Evolutionary conservation across 1,140 invertebrate genomes (phyloP), one percentile per base, ranked within the genome.

Genomic region (Ceratitis capitata): DNA sequence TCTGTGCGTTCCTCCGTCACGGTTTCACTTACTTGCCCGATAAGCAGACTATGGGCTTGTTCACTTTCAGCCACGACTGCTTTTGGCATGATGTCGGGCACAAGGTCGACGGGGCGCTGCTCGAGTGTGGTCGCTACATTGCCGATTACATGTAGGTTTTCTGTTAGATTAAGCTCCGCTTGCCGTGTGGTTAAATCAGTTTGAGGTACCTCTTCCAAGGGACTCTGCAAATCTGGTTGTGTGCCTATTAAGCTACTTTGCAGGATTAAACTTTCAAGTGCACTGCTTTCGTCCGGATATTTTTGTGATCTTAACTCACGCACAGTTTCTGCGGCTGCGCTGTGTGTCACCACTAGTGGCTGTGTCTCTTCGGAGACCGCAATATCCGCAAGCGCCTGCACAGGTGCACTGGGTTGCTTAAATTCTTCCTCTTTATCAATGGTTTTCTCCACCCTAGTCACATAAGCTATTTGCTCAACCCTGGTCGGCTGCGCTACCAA

Each of bases 271-370:
- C 64, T 74, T 14, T 86, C 84, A 0, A 26, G n/a, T 16, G 86
- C 86, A n/a, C 32, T 84, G 26, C 19, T 32, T 0, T 35, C 2
- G 4, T 51, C 45, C 10, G 64, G 58, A 45, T n/a, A 4, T 23
- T 84, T 86, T 3, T 32, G 19, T 1, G 35, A 2, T 16, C 82
- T 56, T 10, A n/a, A 10, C 6, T 85, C 14, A 5, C 86, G 87
- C 39, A 88, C 85, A 0, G 29, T 39, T 45, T 89, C 84, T 4
- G 42, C 51, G 16, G 86, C 19, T 47, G 83, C 93, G 88, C 23
- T 94, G 94, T 94, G 96, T 94, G 89, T 94, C 93, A 92, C 96
- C 94, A 87, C 94, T 93, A 74, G 94, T 26, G 87, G 49, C 9
- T 82, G 23, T 1, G 85, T 83, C 51, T 89, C 61, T 0, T 87